Evolutionary conservation across 2,888 invertebrate genomes (phyloP), one percentile per base, ranked within the genome.

Genomic region (Drosophila conformis): DNA sequence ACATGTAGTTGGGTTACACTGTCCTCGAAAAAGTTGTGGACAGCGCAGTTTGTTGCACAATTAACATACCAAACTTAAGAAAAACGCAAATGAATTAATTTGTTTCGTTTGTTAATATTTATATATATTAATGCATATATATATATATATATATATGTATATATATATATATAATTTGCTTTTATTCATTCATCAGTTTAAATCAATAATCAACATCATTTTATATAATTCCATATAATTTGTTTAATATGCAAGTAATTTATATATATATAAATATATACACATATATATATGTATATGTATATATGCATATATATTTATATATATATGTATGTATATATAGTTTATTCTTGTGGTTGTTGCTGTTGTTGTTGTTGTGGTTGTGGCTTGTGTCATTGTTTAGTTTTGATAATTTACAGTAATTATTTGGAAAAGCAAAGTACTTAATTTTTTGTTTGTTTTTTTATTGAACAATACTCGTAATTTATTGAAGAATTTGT

Each of bases 201-300:
- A 87, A 88, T 87, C 80, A 88, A 88, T 87, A 90, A 89, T 90
- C 90, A 89, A 90, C 90, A 90, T 90, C 83, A 72, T 82, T 83
- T 87, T 70, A 86, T 86, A 90, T 90, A 88, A 78, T 89, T 86
- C 46, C 86, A 82, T 88, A 83, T 87, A 88, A 88, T 87, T 83
- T 83, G 76, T 87, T 84, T 77, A 89, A 90, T 90, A 87, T 89
- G 87, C 80, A 84, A 83, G 84, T 88, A 83, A 73, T 76, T 72
- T 46, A 53, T 70, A 38, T 75, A 79, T 79, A 79, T 82, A 72
- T 82, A 66, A 74, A 72, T 86, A 78, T 77, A 74, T 82, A 83
- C 73, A 70, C 33, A n/a, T n/a, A n/a, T n/a, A n/a, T 35, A 79
- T 79, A 27, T 27, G 27, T 27, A 79, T 78, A 68, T 82, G 5